Evolutionary conservation across 2,113 vertebrate species (phyloP).

Genomic region (Ammodytes dubius): DNA sequence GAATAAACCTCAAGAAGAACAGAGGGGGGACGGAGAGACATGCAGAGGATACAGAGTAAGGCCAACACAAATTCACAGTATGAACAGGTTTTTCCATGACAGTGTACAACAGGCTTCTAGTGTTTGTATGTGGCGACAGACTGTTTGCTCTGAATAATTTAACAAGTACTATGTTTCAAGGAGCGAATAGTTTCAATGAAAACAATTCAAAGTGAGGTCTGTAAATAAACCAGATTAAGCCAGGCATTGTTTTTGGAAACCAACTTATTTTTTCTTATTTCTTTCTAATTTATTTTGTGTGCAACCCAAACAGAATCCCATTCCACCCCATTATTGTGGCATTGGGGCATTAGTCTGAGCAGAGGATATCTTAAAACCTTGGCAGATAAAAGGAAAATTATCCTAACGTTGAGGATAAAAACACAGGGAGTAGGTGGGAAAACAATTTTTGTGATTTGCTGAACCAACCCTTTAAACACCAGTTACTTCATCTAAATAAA

Average conservation of each 20-base stretch:
- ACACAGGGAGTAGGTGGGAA: not conserved
- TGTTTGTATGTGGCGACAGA: slow-evolving; percentile 12
- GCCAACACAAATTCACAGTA: no score
- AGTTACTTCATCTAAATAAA: slow-evolving; percentile 2
- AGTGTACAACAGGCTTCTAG: not conserved
- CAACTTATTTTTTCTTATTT: slow-evolving; percentile 39
- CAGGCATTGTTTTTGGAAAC: slow-evolving; percentile 16
- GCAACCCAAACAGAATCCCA: slow-evolving; percentile 25
- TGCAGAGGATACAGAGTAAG: no score
- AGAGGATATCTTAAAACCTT: slow-evolving; percentile 13
- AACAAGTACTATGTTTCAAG: not conserved
- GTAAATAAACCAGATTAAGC: slow-evolving; percentile 28
- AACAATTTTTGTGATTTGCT: slow-evolving; percentile 22
- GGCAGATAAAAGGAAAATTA: slow-evolving; percentile 16
- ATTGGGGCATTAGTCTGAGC: slow-evolving; percentile 16
- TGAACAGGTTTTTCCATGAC: no score
- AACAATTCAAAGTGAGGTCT: slow-evolving; percentile 38
- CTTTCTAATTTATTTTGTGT: slow-evolving; percentile 9
- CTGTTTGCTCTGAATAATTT: slow-evolving; percentile 5
- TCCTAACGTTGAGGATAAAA: not conserved
- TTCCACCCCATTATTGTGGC: slow-evolving; percentile 36
- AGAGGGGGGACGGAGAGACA: no score
- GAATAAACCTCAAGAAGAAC: no score
- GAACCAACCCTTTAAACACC: slow-evolving; percentile 7
- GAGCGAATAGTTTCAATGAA: slow-evolving; percentile 37